phyloP scores from a whole-genome alignment of 2,113 vertebrate species.

The Pteropus alecto region DNA sequence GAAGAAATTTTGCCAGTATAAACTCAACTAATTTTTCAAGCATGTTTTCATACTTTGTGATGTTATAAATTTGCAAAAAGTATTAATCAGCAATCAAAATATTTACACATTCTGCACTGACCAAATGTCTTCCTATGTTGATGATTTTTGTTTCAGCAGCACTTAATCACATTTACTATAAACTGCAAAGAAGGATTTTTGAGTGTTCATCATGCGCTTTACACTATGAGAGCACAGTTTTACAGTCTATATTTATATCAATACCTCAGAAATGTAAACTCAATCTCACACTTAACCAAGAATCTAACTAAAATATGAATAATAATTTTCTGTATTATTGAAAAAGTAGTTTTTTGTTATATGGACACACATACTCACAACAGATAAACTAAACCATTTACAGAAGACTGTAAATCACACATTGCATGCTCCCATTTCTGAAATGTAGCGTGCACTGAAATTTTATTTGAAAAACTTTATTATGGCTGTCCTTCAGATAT shows the following conservation, averaged over 20 bases:
- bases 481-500: neutral
- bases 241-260: neutral
- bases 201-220: neutral
- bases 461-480: neutral
- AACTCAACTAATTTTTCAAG: neutral
- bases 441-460: neutral
- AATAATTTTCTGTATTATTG: neutral
- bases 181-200: neutral
- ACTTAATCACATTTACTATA: neutral
- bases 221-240: neutral
- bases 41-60: neutral
- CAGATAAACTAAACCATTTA: neutral
- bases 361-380: neutral
- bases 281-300: neutral
- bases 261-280: neutral
- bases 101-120: neutral
- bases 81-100: slow-evolving; percentile 45
- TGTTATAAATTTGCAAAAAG: slow-evolving; percentile 1
- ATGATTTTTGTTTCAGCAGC: neutral
- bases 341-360: neutral
- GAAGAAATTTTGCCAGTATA: neutral
- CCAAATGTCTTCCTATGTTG: neutral
- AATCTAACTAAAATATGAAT: neutral
- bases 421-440: neutral
- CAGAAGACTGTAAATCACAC: neutral